Evolutionary conservation across 2,888 invertebrate genomes (phyloP), one percentile per base, ranked within the genome.

Genomic region (Chrysolina oricalcia): DNA sequence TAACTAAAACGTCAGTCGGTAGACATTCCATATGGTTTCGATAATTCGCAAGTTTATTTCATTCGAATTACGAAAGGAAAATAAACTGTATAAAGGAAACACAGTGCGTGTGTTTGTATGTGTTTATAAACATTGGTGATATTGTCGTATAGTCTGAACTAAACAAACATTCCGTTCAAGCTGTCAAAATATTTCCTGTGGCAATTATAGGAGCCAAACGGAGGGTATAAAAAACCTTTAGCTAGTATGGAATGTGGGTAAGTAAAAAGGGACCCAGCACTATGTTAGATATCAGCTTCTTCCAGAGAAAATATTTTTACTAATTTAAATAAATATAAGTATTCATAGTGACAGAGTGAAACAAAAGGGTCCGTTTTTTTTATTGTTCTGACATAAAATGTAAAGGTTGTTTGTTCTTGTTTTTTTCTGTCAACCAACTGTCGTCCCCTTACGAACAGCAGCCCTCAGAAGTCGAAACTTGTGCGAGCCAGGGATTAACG

Each of bases 151-250:
- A 69, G 50, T 43, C 62, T 56, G 48, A 46, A 62, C 70, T 72
- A 65, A 78, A 70, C 70, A 78, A 74, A 78, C 74, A 78, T 64
- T 74, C 35, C 70, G 11, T 72, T 70, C 76, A 78, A 78, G 78
- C 77, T 80, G 77, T 80, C 80, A 79, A 77, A 80, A 80, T 79
- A 80, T 80, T 78, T 75, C 40, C 13, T 41, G 23, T 35, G 53
- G 53, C 43, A 56, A 41, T n/a, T 11, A n/a, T 13, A 23, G 23
- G 27, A 19, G 11, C 53, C 8, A 19, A 21, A 17, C 11, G 53
- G 53, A 53, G 11, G 10, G 15, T 21, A 53, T 53, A 53, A 23
- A 53, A 53, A 53, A 21, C 35, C 0, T 21, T 21, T 4, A 53
- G 21, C 53, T 13, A 15, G 13, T 13, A 35, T 3, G 53, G 19